Base-by-base conservation (phyloP, 2,888 invertebrate genomes). In the Theretra japonica region DNA sequence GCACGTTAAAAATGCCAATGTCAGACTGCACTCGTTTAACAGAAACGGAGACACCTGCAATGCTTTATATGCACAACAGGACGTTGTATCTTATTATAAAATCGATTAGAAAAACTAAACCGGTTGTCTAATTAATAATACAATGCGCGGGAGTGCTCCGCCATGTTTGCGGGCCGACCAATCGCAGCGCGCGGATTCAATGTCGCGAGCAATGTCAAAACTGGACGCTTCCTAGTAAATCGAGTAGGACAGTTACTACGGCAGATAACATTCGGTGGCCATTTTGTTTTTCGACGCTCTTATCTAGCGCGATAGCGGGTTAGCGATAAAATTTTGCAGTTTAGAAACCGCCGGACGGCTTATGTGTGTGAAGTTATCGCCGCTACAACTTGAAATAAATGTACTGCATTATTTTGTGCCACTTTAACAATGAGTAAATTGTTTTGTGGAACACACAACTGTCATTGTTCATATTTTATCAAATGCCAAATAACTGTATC, bases 191-290 rank as follows among this genome's bases (percentile, higher is more conserved):
- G 75, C 77, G 78, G 76, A 76, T 80, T 80, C 92, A 93, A 94
- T 94, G 94, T 92, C 90, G 87, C 73, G 73, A 80, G 87, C 94
- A 93, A 94, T 94, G 94, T 94, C 93, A 93, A 93, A 94, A 90
- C 84, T 87, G 72, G 79, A 75, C 82, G 88, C 93, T 94, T 93
- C 93, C 93, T 92, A 89, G 90, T 89, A 82, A 88, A 84, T 87
- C 85, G 86, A 89, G 89, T 91, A 92, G 90, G 91, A 89, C 88
- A 87, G 88, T 91, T 88, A 81, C 90, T 89, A 90, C 83, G 86
- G 88, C 87, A 89, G 90, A 89, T 89, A 90, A 68, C 70, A 65
- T 71, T 71, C 68, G 71, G 71, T 68, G 68, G 71, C 71, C 71
- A 71, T 71, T 71, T 71, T 71, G 71, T 68, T 58, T 65, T 68